These are phyloP conservation scores for Iselma pallidipennis DNA, from an alignment of 2,888 invertebrate species.

Conservation along the genomic window DNA sequence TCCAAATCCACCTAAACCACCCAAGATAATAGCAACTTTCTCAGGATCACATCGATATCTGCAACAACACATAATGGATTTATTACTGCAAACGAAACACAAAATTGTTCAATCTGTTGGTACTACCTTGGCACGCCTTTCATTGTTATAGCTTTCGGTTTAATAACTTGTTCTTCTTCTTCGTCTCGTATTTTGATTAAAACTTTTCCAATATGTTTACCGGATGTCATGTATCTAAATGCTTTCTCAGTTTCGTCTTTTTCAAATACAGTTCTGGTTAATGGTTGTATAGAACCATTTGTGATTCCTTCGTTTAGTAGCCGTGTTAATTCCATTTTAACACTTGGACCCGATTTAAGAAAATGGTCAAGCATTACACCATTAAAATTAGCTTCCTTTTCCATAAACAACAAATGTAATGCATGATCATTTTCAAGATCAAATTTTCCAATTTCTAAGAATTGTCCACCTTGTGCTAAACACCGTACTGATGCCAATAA, in stretches of 20 bases:
- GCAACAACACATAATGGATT: not conserved
- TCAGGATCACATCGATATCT: constrained; percentile 54
- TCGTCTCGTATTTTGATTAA: constrained; percentile 51
- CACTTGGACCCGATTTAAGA: too few species aligned
- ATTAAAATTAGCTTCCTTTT: too few species aligned
- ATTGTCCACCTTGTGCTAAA: constrained; percentile 60
- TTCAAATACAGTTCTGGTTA: constrained; percentile 70
- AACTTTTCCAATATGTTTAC: too few species aligned
- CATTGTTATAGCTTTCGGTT: not conserved
- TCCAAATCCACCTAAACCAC: constrained; percentile 92
- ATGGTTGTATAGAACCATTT: constrained; percentile 69
- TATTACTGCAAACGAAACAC: too few species aligned
- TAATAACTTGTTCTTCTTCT: constrained; percentile 29
- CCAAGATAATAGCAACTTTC: constrained; percentile 66
- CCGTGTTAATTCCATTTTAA: too few species aligned
- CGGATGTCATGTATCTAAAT: too few species aligned
- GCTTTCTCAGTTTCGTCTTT: too few species aligned
- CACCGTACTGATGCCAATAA: constrained; percentile 56
- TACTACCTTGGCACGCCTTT: constrained; percentile 21
- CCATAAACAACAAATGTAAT: constrained; percentile 67
- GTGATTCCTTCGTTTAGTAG: not conserved
- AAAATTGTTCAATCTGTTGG: too few species aligned
- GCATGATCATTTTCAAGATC: constrained; percentile 62
- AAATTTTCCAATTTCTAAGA: constrained; percentile 69
- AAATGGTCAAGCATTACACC: too few species aligned